These are phyloP conservation scores for Otus sunia DNA, from an alignment of 2,113 vertebrate species.

Conservation along the genomic window DNA sequence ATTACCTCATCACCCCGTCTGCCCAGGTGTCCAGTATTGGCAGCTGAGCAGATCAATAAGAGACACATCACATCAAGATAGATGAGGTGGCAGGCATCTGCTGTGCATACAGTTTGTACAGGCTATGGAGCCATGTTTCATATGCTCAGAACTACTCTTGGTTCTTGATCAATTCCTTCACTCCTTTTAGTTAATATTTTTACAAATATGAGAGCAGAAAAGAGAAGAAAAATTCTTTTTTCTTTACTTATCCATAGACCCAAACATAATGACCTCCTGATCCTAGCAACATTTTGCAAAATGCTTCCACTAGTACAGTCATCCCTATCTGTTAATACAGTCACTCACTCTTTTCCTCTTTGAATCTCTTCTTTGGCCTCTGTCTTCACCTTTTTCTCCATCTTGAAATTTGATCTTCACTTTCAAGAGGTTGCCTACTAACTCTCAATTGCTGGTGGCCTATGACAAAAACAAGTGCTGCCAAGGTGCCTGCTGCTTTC, in stretches of 20 bases:
- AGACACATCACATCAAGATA: constrained; percentile 9
- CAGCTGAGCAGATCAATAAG: constrained; percentile 18
- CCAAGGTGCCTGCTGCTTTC: not conserved
- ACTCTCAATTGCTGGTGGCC: not conserved
- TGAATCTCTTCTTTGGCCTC: not conserved
- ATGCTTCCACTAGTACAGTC: not conserved
- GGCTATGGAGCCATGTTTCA: not conserved
- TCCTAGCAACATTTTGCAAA: not conserved
- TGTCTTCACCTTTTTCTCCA: not conserved
- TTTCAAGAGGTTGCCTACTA: not conserved
- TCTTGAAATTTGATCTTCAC: not conserved
- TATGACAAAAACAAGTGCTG: not conserved
- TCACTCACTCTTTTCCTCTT: not conserved
- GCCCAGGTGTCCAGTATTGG: not conserved
- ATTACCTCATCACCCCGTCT: not conserved
- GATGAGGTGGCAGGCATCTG: constrained; percentile 15
- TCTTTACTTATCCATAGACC: not conserved
- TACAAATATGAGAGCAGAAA: not conserved
- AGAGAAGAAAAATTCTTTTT: not conserved
- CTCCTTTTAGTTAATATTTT: not conserved
- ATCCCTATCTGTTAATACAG: not conserved
- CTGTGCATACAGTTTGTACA: not conserved
- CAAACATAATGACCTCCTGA: not conserved
- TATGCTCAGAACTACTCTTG: not conserved
- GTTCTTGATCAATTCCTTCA: not conserved